These are phyloP conservation scores for Trochalopteron elliotii DNA, from an alignment of 2,113 vertebrate species.

Conservation along the genomic window DNA sequence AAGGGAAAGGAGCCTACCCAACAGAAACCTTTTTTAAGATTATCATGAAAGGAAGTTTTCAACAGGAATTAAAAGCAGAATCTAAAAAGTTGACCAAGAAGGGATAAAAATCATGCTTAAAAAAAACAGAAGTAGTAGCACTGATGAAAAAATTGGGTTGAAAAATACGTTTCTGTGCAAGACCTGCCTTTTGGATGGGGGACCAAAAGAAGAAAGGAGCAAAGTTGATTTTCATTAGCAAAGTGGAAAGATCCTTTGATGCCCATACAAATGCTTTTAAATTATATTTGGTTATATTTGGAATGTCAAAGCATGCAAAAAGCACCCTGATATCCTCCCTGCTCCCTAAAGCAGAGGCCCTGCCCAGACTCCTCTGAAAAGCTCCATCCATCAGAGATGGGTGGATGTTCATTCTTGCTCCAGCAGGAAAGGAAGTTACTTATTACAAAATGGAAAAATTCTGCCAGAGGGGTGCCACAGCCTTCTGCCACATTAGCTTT, in stretches of 20 bases:
- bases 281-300: neutral
- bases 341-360: fast-evolving
- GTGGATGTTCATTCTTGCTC: neutral
- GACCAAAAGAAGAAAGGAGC: neutral
- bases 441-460: neutral
- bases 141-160: neutral
- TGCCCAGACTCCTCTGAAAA: neutral
- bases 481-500: neutral
- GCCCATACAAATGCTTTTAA: neutral
- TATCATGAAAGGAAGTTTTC: neutral
- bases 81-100: neutral
- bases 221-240: neutral
- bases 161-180: neutral
- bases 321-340: neutral
- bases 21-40: neutral
- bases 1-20: neutral
- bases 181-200: neutral
- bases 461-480: neutral
- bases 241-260: neutral
- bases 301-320: neutral
- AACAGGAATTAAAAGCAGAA: neutral
- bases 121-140: neutral
- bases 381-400: fast-evolving
- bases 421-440: neutral
- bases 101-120: neutral